These are phyloP conservation scores for Drosophila ficusphila DNA, from an alignment of 1,140 invertebrate species.

Conservation along the genomic window DNA sequence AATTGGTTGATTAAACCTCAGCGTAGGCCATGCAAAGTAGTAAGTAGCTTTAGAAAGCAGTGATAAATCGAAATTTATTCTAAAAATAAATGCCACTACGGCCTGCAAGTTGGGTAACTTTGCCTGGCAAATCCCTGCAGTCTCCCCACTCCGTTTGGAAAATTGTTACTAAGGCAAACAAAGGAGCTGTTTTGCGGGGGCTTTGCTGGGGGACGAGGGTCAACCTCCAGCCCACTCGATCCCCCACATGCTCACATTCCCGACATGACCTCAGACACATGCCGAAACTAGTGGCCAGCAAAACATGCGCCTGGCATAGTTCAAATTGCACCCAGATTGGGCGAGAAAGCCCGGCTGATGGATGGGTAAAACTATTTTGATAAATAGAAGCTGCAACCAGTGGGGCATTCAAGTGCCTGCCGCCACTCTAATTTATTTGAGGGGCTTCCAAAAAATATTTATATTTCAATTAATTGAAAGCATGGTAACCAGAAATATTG, in stretches of 20 bases:
- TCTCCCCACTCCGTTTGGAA: background rate
- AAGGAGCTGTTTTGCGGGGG: constrained; percentile 4
- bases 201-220: background rate
- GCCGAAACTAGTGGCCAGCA: constrained; percentile 24
- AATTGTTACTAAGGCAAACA: no score
- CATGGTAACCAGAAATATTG: no score
- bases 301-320: constrained; percentile 34
- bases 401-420: background rate
- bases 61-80: background rate
- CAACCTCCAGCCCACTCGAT: background rate
- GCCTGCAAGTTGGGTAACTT: constrained; percentile 14
- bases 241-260: constrained; percentile 20
- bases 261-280: constrained; percentile 43
- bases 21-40: no score
- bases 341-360: background rate
- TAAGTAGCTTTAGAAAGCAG: no score
- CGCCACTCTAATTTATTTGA: background rate
- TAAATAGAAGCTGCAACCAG: constrained; percentile 12
- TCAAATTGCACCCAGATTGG: constrained; percentile 24
- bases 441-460: no score
- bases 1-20: no score
- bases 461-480: no score
- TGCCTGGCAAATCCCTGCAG: constrained; percentile 11
- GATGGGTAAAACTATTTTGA: constrained; percentile 26
- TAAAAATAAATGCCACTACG: background rate